phyloP scores from a whole-genome alignment of 2,888 invertebrate genomes.

The Patella ulyssiponensis region DNA sequence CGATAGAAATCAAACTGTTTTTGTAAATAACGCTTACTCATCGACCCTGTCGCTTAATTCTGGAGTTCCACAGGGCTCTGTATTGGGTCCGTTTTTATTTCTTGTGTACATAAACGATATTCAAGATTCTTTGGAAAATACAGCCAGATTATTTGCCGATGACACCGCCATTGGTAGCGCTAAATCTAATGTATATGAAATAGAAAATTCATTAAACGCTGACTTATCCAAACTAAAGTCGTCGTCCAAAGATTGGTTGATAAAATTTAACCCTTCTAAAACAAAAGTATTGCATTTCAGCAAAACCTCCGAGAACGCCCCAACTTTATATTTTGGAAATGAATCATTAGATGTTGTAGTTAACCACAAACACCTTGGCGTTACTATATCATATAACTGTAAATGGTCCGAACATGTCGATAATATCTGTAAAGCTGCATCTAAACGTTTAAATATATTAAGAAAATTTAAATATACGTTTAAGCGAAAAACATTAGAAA shows the following conservation, averaged over 20 bases:
- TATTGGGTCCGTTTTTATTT: constrained; percentile 26
- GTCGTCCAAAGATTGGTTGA: constrained; percentile 18
- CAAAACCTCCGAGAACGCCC: neutral
- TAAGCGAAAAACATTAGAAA: constrained; percentile 16
- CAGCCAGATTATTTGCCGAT: constrained; percentile 21
- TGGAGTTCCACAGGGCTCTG: constrained; percentile 26
- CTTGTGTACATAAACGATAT: constrained; percentile 30
- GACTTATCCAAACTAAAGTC: constrained; percentile 3
- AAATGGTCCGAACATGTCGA: constrained; percentile 20
- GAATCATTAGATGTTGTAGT: constrained; percentile 13
- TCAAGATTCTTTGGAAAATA: constrained; percentile 2
- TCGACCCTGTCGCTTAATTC: neutral
- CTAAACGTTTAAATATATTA: constrained; percentile 22
- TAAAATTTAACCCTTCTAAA: constrained; percentile 24
- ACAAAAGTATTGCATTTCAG: constrained; percentile 19
- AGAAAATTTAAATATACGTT: constrained; percentile 19
- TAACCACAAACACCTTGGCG: constrained; percentile 24
- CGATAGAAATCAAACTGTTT: neutral
- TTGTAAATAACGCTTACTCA: constrained; percentile 8
- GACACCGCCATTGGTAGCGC: constrained; percentile 20
- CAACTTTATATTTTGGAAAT: constrained; percentile 13
- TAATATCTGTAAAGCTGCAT: constrained; percentile 19
- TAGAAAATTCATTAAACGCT: constrained; percentile 19
- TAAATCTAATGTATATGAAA: constrained; percentile 8
- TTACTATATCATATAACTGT: constrained; percentile 22